These are phyloP conservation scores for Pristionchus japonicus DNA, from an alignment of 2,888 invertebrate genomes.

Conservation along the genomic window DNA sequence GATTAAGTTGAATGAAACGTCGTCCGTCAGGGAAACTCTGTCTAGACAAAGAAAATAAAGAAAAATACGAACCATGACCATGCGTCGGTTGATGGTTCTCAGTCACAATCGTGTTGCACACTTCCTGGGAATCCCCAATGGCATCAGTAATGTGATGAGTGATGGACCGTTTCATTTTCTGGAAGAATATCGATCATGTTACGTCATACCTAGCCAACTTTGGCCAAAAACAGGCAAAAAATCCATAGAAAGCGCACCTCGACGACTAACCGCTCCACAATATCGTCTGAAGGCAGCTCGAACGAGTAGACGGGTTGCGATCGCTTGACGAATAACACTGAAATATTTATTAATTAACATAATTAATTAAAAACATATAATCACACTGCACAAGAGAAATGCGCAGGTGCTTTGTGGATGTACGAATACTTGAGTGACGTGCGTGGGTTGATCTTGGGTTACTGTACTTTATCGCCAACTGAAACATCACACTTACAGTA, in stretches of 20 bases:
- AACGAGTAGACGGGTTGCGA: neutral
- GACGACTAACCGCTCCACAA: slow-evolving; percentile 8
- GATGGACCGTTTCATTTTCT: slow-evolving; percentile 45
- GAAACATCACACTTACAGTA: slow-evolving; percentile 25
- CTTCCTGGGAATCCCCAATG: neutral
- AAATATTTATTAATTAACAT: neutral
- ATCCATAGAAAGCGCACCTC: neutral
- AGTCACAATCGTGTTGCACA: neutral
- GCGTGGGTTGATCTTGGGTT: neutral
- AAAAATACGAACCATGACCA: slow-evolving; percentile 31
- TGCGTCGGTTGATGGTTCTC: neutral
- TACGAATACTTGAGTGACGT: neutral
- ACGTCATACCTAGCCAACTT: neutral
- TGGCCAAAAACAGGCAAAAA: neutral
- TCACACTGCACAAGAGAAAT: neutral
- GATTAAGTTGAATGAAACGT: no score
- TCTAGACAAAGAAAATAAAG: neutral
- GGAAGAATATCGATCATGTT: neutral
- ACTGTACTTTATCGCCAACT: neutral
- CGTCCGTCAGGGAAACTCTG: no score
- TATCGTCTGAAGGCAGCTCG: neutral
- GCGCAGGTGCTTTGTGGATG: neutral
- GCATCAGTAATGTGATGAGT: neutral
- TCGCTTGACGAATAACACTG: slow-evolving; percentile 42
- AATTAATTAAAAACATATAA: no score